A percentile compares a stretch with the other conserved stretches of the same genome.
phyloP scores from a whole-genome alignment of 2,888 invertebrate species.

The Andrena trimmerana region DNA sequence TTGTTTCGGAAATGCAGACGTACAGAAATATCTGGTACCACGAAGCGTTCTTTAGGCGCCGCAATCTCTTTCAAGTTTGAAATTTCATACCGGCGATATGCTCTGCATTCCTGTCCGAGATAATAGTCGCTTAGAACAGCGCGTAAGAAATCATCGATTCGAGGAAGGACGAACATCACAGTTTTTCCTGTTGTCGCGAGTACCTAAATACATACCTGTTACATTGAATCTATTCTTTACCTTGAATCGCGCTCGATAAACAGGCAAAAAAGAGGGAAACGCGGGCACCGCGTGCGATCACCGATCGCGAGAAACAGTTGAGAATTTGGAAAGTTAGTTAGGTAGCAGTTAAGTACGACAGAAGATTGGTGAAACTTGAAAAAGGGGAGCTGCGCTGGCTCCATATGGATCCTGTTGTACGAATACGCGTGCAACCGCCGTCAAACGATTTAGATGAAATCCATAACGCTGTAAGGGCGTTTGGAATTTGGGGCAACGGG shows the following conservation, averaged over 20 bases:
- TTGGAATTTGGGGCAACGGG: slow-evolving; percentile 65
- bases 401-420: not conserved
- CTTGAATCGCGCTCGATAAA: not conserved
- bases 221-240: not conserved
- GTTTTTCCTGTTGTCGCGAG: not conserved
- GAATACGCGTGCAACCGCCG: not conserved
- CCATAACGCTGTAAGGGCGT: not conserved
- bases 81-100: not conserved
- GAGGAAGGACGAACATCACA: not conserved
- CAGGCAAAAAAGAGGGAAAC: not conserved
- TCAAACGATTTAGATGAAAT: slow-evolving; percentile 4
- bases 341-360: too few species aligned
- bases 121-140: not conserved
- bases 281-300: not conserved
- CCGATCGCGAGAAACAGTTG: too few species aligned
- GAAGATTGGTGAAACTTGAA: too few species aligned
- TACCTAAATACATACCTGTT: not conserved
- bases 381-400: too few species aligned
- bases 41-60: not conserved
- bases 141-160: not conserved
- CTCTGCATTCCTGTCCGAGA: not conserved
- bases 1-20: not conserved
- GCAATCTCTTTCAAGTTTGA: not conserved
- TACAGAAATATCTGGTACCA: not conserved
- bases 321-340: too few species aligned